Base-by-base conservation (phyloP, 2,113 vertebrate genomes). In the Myrmecophaga tridactyla region DNA sequence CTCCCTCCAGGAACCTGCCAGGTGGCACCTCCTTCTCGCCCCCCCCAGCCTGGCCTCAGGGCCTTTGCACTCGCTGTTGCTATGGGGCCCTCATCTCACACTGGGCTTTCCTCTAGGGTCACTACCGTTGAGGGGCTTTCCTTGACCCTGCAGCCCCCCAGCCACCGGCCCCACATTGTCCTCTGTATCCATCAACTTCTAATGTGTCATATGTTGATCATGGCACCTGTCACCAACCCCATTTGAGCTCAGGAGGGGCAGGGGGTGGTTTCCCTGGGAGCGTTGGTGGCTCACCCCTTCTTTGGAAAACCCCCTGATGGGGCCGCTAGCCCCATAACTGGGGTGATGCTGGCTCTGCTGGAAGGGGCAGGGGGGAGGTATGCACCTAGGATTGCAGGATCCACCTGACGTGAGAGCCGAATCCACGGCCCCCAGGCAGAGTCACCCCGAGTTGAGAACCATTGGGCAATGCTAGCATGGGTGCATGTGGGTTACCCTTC, bases 21-120 rank as follows among this genome's bases (percentile, higher is more conserved):
- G 70, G 31, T 13, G 41, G 46, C 31, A 1, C 8, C 34, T 48
- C 4, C 43, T 25, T 29, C 31, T 9, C 36, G 36, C 0, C 0
- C 56, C 12, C 5, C 25, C 10, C 1, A 2, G 34, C n/a, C 73
- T 51, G 60, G 48, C 86, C 94, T 53, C 69, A 39, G 89, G 46
- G 5, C 46, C 75, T 80, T 90, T 51, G 63, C 15, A 67, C 18
- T 2, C 17, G 21, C 41, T 21, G 8, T 31, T 23, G 21, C 41
- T 21, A 8, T 31, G 7, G 4, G 17, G 4, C 39, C 53, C 27
- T 86, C 67, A 34, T 7, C 39, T 58, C 29, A 36, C 67, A 53
- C 72, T 25, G 12, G n/a, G 17, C n/a, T 78, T 46, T 51, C 13
- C 67, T 81, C 31, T 43, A 29, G 53, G 14, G 31, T 73, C 83